Percentiles rank a stretch among this genome's conserved stretches.
phyloP scores from a whole-genome alignment of 2,797 vertebrate genomes.

The Pantherophis alleghaniensis region DNA sequence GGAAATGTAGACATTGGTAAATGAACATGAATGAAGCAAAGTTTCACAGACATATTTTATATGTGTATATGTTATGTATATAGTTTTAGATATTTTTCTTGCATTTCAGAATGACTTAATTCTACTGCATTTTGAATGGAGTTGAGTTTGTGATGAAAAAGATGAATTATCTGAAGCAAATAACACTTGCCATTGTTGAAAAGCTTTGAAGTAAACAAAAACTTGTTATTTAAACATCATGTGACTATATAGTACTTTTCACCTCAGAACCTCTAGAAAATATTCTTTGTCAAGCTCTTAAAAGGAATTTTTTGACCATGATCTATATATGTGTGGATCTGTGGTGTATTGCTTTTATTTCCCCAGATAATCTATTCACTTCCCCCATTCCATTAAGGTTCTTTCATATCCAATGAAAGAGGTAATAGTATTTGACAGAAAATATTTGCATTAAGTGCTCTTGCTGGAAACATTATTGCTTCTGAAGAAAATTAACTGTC shows the following conservation, averaged over 20 bases:
- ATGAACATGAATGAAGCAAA: background rate
- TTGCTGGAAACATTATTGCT: constrained; percentile 16
- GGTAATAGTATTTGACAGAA: constrained; percentile 16
- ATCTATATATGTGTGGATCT: background rate
- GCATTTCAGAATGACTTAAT: background rate
- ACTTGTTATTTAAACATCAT: background rate
- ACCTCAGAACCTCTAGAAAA: background rate
- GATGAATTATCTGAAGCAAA: background rate
- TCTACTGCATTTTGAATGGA: background rate
- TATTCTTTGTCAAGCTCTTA: background rate
- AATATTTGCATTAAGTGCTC: constrained; percentile 13
- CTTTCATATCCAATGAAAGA: background rate
- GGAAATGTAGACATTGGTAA: background rate
- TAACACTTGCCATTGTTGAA: background rate
- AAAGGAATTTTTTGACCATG: background rate
- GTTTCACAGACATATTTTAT: background rate
- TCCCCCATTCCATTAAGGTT: background rate
- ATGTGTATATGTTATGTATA: background rate
- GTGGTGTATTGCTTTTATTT: background rate
- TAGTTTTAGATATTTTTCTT: background rate
- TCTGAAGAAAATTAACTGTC: constrained; percentile 3
- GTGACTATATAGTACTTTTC: background rate
- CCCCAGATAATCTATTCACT: background rate
- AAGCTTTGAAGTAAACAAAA: background rate
- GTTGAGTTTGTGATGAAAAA: background rate